phyloP scores from a whole-genome alignment of 1,140 invertebrate genomes.

The Pseudobourletiella spinata region DNA sequence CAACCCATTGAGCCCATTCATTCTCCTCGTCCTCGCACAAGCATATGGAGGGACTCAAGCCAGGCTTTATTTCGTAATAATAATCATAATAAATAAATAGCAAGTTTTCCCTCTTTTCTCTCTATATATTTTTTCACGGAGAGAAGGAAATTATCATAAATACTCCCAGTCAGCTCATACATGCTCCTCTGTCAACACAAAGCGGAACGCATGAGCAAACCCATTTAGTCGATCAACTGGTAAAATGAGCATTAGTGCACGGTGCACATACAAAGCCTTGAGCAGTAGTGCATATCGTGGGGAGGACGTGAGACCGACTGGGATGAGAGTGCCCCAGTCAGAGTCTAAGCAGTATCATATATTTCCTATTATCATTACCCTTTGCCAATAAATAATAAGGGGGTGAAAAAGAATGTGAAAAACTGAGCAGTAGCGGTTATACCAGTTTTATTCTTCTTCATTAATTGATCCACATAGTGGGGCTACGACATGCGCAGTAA shows the following conservation, averaged over 20 bases:
- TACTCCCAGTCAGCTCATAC: background rate
- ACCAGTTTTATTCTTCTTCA: too few relatives aligned
- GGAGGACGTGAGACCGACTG: background rate
- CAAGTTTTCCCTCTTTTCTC: too few relatives aligned
- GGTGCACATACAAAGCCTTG: background rate
- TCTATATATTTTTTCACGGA: background rate
- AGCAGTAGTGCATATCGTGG: background rate
- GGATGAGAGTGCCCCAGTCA: background rate
- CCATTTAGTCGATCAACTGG: constrained; percentile 1
- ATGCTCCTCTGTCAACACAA: too few relatives aligned
- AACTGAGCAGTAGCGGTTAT: too few relatives aligned
- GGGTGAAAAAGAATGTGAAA: background rate
- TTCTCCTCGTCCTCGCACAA: too few relatives aligned
- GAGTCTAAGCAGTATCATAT: background rate
- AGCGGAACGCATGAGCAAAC: background rate
- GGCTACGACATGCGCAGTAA: background rate
- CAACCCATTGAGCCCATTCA: background rate
- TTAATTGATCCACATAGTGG: too few relatives aligned
- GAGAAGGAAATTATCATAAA: background rate
- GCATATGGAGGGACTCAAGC: too few relatives aligned
- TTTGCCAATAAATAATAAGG: background rate
- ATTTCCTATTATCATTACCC: background rate
- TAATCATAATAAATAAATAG: background rate
- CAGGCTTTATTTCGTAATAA: background rate
- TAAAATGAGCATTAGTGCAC: constrained; percentile 8